phyloP scores from a whole-genome alignment of 23 tunicate genomes.

The Trididemnum nubilum region DNA sequence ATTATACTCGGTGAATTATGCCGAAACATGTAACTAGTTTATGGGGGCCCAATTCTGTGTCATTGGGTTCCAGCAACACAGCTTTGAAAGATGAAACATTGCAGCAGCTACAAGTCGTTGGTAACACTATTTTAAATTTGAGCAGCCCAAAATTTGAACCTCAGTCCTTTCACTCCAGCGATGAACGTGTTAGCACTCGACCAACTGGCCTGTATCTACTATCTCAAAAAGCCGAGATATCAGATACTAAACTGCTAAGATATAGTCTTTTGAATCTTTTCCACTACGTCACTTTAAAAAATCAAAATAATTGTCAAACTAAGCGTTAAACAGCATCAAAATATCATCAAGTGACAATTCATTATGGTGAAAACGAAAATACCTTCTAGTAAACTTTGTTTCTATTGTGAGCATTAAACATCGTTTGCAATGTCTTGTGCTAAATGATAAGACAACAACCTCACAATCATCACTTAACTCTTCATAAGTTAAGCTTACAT shows the following conservation, averaged over 20 bases:
- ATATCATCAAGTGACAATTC: too few species aligned
- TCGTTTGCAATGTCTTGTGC: not conserved
- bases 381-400: not conserved
- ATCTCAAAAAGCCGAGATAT: too few species aligned
- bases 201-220: too few species aligned
- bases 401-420: not conserved
- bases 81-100: not conserved
- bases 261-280: too few species aligned
- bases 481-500: not conserved
- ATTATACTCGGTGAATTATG: not conserved
- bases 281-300: too few species aligned
- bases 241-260: too few species aligned
- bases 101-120: not conserved
- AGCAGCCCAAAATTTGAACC: not conserved
- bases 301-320: too few species aligned
- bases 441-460: not conserved
- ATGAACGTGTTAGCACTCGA: too few species aligned
- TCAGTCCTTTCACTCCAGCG: not conserved
- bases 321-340: too few species aligned
- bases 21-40: not conserved
- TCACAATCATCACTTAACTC: not conserved
- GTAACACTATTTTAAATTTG: not conserved
- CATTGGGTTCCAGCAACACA: not conserved
- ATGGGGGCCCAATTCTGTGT: not conserved
- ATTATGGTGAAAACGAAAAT: too few species aligned